A percentile compares a stretch with the other conserved stretches of the same genome.
Conservation (phyloP, 2,113 vertebrate genomes). For the Sander vitreus region DNA sequence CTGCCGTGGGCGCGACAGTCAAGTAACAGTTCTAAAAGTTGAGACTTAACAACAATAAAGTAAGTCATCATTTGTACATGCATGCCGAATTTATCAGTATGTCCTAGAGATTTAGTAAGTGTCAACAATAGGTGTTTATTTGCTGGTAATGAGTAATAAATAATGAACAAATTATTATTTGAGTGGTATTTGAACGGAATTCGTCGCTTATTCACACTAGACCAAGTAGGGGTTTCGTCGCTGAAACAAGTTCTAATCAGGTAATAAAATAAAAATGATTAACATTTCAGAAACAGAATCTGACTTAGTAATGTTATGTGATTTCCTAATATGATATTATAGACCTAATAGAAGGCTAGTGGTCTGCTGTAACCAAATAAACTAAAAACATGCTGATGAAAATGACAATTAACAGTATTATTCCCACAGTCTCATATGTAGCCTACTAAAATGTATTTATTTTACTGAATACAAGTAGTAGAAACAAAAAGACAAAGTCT, state of each 20-base stretch:
- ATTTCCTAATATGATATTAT: neutral
- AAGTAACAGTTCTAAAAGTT: neutral
- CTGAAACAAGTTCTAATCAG: neutral
- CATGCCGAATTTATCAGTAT: neutral
- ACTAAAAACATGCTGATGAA: neutral
- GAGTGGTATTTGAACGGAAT: neutral
- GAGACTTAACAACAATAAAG: neutral
- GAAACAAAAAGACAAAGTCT: neutral
- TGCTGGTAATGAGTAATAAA: neutral
- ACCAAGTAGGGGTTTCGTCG: neutral
- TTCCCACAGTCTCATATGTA: neutral
- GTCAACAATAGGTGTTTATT: neutral
- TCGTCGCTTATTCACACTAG: no score
- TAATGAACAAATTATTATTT: neutral
- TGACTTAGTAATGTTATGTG: neutral
- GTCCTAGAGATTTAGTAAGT: neutral
- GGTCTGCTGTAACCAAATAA: neutral
- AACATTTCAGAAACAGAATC: neutral
- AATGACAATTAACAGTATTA: neutral
- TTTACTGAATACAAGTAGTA: neutral
- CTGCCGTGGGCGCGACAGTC: neutral
- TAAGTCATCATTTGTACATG: neutral
- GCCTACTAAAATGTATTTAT: neutral
- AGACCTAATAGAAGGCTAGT: neutral
- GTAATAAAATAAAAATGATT: neutral